phyloP scores from a whole-genome alignment of 1,140 invertebrate genomes.

The Tyrophagus putrescentiae region DNA sequence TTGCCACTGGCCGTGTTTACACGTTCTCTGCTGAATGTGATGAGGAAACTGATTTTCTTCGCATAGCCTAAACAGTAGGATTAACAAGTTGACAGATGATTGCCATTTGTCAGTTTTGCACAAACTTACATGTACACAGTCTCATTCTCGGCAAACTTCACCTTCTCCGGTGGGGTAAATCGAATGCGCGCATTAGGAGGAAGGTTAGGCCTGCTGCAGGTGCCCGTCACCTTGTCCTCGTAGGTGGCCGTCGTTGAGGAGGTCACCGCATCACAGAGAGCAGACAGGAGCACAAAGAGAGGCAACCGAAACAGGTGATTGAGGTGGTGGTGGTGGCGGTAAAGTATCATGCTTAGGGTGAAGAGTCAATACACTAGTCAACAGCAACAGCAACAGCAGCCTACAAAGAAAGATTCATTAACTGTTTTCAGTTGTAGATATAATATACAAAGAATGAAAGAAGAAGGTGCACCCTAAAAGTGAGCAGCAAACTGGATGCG shows the following conservation, averaged over 20 bases:
- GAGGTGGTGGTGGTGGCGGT: neutral
- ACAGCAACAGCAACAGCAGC: neutral
- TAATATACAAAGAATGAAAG: too few relatives aligned
- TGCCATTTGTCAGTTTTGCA: too few relatives aligned
- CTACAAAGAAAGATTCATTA: too few relatives aligned
- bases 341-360: neutral
- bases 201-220: neutral
- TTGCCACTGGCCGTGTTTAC: conserved; percentile 2
- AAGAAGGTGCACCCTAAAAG: too few relatives aligned
- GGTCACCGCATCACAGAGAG: neutral
- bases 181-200: neutral
- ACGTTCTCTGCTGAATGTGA: conserved; percentile 2
- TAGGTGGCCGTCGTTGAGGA: neutral
- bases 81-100: too few relatives aligned
- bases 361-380: neutral
- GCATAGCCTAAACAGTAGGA: too few relatives aligned
- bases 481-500: too few relatives aligned
- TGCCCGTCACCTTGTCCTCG: neutral
- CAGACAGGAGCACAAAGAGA: neutral
- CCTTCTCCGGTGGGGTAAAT: neutral
- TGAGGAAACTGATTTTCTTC: conserved; percentile 9
- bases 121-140: conserved; percentile 4
- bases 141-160: conserved; percentile 14
- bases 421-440: too few relatives aligned
- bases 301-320: neutral